These are phyloP conservation scores for Nothobranchius kuhntae DNA, from an alignment of 2,113 vertebrate species.

Conservation along the genomic window DNA sequence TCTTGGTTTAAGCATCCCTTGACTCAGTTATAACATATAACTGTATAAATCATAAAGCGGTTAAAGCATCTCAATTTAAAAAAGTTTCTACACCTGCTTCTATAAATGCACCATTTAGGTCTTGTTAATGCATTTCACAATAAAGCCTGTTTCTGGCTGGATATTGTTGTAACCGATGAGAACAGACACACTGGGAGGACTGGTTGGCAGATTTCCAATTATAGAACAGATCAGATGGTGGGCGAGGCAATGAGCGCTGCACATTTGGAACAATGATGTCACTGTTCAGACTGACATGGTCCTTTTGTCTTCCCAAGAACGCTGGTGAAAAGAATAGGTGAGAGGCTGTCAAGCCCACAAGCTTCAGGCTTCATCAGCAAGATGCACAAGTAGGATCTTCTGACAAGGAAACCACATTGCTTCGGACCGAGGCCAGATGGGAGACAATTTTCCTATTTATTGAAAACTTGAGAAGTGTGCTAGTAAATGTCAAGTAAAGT, in stretches of 20 bases:
- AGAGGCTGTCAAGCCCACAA: constrained; percentile 45
- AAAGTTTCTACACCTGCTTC: neutral
- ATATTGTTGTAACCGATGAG: too few relatives aligned
- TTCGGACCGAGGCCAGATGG: constrained; percentile 44
- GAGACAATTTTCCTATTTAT: constrained; percentile 41
- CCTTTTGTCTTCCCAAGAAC: constrained; percentile 47
- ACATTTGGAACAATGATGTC: constrained; percentile 67
- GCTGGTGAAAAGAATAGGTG: constrained; percentile 36
- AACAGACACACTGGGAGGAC: constrained; percentile 8
- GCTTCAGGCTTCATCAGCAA: constrained; percentile 17
- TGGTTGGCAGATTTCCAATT: constrained; percentile 21
- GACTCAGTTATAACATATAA: neutral
- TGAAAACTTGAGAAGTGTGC: constrained; percentile 46
- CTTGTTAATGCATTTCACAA: neutral
- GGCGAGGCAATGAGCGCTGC: constrained; percentile 28
- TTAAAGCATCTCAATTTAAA: neutral
- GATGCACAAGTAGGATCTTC: constrained; percentile 28
- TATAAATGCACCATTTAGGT: neutral
- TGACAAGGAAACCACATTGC: constrained; percentile 29
- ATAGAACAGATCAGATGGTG: constrained; percentile 7
- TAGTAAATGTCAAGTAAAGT: constrained; percentile 4
- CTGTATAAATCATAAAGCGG: neutral
- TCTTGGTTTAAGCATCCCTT: neutral
- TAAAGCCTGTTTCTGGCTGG: too few relatives aligned
- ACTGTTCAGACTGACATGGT: constrained; percentile 62